Conservation (phyloP, 2,888 invertebrate genomes). For the Neoscelio sp. region DNA sequence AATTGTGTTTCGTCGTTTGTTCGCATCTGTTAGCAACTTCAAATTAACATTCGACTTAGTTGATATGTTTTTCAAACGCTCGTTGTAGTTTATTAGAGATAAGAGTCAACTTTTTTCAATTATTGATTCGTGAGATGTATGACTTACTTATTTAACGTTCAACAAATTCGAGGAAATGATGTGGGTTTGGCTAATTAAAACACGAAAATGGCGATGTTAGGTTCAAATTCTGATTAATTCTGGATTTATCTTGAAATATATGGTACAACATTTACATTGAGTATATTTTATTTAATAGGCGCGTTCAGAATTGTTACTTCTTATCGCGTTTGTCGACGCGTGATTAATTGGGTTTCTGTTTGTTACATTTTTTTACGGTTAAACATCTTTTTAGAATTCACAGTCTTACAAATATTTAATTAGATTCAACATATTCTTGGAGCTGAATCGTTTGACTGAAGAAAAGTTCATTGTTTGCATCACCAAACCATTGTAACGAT, state of each 20-base stretch:
- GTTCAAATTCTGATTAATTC: slow-evolving; percentile 24
- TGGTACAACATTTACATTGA: slow-evolving; percentile 11
- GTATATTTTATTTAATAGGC: slow-evolving; percentile 38
- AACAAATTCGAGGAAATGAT: slow-evolving; percentile 40
- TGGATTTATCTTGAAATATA: slow-evolving; percentile 29
- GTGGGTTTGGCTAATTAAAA: slow-evolving; percentile 45
- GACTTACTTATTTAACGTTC: background rate
- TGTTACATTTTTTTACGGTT: too few species aligned
- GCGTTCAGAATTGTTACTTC: slow-evolving; percentile 1
- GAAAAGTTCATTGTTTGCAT: too few species aligned
- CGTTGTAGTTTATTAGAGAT: slow-evolving; percentile 29
- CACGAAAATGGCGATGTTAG: slow-evolving; percentile 29
- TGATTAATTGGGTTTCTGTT: slow-evolving; percentile 26
- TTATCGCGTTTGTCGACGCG: background rate
- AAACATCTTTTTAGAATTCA: too few species aligned
- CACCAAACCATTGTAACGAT: too few species aligned
- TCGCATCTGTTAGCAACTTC: slow-evolving; percentile 30
- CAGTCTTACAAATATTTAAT: too few species aligned
- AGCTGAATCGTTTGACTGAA: too few species aligned
- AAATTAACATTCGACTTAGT: slow-evolving; percentile 45
- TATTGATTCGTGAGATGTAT: slow-evolving; percentile 22
- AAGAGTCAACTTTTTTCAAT: slow-evolving; percentile 11
- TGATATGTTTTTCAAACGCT: slow-evolving; percentile 15
- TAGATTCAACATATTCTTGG: too few species aligned
- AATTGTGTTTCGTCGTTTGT: slow-evolving; percentile 51